Evolutionary conservation across 1,140 invertebrate genomes (phyloP).

Genomic region (Cylas formicarius): DNA sequence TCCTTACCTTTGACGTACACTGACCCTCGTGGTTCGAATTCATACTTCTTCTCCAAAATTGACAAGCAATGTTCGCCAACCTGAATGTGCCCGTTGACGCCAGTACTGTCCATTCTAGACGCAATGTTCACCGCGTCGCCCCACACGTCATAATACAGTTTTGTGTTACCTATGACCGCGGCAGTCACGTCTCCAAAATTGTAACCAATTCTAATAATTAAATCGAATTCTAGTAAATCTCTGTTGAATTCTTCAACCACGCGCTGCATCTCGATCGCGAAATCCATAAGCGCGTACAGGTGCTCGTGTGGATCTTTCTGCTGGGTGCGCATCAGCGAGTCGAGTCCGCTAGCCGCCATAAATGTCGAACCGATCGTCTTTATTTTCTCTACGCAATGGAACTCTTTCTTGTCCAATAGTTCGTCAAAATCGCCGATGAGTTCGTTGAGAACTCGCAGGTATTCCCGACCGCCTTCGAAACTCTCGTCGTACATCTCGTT

Average conservation of each 20-base stretch:
- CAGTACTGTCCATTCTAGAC: slow-evolving; percentile 91
- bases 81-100: slow-evolving; percentile 79
- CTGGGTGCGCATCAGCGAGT: slow-evolving; percentile 60
- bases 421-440: slow-evolving; percentile 94
- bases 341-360: slow-evolving; percentile 94
- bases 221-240: slow-evolving; percentile 80
- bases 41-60: slow-evolving; percentile 58
- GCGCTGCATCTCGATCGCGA: slow-evolving; percentile 78
- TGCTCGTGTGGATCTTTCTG: slow-evolving; percentile 64
- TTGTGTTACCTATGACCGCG: slow-evolving; percentile 93
- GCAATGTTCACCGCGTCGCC: slow-evolving; percentile 97
- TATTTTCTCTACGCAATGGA: slow-evolving; percentile 88
- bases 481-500: slow-evolving; percentile 95
- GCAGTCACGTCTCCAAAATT: slow-evolving; percentile 88
- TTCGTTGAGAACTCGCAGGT: slow-evolving; percentile 89
- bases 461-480: slow-evolving; percentile 87
- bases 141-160: slow-evolving; percentile 97
- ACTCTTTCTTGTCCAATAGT: slow-evolving; percentile 71
- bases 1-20: slow-evolving; percentile 95
- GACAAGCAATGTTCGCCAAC: slow-evolving; percentile 67
- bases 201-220: slow-evolving; percentile 80
- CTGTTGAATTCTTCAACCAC: slow-evolving; percentile 84
- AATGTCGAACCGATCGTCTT: slow-evolving; percentile 97
- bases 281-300: slow-evolving; percentile 80
- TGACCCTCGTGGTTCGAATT: slow-evolving; percentile 74